These are phyloP conservation scores for Drosophila cognata DNA, from an alignment of 2,888 invertebrate genomes.

Conservation along the genomic window DNA sequence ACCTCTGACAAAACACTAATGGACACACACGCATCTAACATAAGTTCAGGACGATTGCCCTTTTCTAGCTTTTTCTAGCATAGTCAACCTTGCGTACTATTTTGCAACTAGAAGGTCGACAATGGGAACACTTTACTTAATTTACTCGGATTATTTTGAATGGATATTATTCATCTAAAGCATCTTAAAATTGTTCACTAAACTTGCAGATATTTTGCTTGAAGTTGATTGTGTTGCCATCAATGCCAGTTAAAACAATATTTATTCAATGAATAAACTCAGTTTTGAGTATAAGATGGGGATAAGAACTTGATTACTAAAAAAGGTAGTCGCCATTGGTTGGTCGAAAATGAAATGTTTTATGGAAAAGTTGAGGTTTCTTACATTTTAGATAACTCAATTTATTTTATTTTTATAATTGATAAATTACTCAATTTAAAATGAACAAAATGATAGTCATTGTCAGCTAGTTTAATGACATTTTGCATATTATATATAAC, in stretches of 20 bases:
- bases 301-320: not conserved
- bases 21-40: slow-evolving; percentile 52
- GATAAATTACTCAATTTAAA: not conserved
- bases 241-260: not conserved
- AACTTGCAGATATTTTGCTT: not conserved
- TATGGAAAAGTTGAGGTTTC: not conserved
- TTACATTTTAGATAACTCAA: not conserved
- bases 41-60: slow-evolving; percentile 3
- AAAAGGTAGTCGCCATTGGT: not conserved
- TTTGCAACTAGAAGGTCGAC: slow-evolving; percentile 20
- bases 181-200: not conserved
- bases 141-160: not conserved
- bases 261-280: not conserved
- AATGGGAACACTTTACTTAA: not conserved
- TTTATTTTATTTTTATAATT: not conserved
- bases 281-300: not conserved
- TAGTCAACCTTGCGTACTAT: slow-evolving; percentile 39
- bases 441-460: not conserved
- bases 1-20: slow-evolving; percentile 54
- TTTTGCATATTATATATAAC: slow-evolving; percentile 6
- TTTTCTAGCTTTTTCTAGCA: slow-evolving; percentile 12
- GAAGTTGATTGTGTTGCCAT: not conserved
- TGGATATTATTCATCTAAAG: not conserved
- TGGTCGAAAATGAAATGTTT: not conserved
- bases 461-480: not conserved